Conservation (phyloP, 1,140 invertebrate genomes). For the Apis cerana region DNA sequence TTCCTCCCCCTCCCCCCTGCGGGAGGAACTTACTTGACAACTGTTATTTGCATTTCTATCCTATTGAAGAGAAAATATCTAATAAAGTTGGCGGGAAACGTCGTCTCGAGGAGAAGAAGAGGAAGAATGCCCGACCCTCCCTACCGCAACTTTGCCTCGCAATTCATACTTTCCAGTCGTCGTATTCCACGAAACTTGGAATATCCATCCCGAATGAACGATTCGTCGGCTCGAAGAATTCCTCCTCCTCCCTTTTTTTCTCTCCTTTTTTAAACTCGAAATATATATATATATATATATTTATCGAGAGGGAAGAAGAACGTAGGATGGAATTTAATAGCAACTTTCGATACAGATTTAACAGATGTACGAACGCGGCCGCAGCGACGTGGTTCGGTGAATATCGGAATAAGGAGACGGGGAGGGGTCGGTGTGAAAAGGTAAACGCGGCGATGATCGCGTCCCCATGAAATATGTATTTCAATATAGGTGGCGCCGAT, state of each 20-base stretch:
- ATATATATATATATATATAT: too few relatives aligned
- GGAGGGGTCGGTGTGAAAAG: conserved; percentile 36
- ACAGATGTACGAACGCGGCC: too few relatives aligned
- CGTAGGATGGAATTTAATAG: conserved; percentile 18
- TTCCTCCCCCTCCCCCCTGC: conserved; percentile 32
- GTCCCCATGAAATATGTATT: conserved; percentile 74
- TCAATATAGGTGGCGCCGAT: conserved; percentile 68
- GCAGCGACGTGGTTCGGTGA: background rate
- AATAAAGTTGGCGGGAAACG: conserved; percentile 72
- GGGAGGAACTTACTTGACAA: conserved; percentile 73
- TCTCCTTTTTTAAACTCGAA: too few relatives aligned
- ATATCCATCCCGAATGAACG: too few relatives aligned
- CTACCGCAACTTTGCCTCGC: conserved; percentile 3
- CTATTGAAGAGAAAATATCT: conserved; percentile 77
- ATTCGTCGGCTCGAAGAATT: too few relatives aligned
- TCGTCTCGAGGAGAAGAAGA: conserved; percentile 36
- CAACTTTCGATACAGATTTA: background rate
- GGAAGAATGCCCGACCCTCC: conserved; percentile 34
- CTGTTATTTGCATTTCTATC: conserved; percentile 76
- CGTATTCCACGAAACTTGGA: conserved; percentile 20
- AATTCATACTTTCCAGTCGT: conserved; percentile 55
- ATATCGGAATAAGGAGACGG: conserved; percentile 27
- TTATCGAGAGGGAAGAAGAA: too few relatives aligned
- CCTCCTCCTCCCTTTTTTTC: too few relatives aligned
- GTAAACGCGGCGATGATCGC: conserved; percentile 51